These are phyloP conservation scores for Calliphora vomitoria DNA, from an alignment of 2,888 invertebrate genomes.

Conservation along the genomic window DNA sequence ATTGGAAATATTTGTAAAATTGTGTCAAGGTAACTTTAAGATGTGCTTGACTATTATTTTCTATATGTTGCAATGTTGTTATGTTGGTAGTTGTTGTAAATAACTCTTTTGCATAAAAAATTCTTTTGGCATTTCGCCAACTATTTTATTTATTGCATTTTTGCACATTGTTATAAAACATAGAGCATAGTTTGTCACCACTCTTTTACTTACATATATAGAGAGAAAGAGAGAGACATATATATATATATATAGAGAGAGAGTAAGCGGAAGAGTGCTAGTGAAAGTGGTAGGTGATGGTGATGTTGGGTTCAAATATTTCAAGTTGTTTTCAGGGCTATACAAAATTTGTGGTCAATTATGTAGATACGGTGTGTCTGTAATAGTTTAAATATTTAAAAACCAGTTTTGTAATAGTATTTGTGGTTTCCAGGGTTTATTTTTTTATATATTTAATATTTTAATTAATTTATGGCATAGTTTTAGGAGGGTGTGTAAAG, in stretches of 20 bases:
- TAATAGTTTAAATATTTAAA: conserved; percentile 22
- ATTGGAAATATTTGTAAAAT: conserved; percentile 42
- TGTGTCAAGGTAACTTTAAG: conserved; percentile 62
- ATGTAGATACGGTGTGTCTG: neutral
- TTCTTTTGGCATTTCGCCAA: conserved; percentile 55
- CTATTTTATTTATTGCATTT: conserved; percentile 44
- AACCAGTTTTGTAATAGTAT: neutral
- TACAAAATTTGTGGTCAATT: conserved; percentile 53
- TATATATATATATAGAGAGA: too few species aligned
- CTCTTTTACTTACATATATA: neutral
- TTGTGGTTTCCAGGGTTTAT: conserved; percentile 5
- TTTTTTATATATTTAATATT: conserved; percentile 10
- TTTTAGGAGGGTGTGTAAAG: neutral
- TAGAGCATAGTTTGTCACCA: conserved; percentile 17
- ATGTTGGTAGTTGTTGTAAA: neutral
- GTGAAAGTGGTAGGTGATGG: neutral
- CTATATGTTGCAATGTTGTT: neutral
- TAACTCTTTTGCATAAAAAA: conserved; percentile 52
- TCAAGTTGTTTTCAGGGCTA: conserved; percentile 32
- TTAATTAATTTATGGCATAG: conserved; percentile 2
- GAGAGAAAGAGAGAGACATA: conserved; percentile 7
- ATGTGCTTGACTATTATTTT: conserved; percentile 21
- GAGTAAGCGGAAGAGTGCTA: neutral
- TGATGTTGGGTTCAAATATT: conserved; percentile 15
- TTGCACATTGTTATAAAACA: conserved; percentile 30